These are phyloP conservation scores for Dinomys branickii DNA, from an alignment of 2,113 vertebrate genomes.

Conservation along the genomic window DNA sequence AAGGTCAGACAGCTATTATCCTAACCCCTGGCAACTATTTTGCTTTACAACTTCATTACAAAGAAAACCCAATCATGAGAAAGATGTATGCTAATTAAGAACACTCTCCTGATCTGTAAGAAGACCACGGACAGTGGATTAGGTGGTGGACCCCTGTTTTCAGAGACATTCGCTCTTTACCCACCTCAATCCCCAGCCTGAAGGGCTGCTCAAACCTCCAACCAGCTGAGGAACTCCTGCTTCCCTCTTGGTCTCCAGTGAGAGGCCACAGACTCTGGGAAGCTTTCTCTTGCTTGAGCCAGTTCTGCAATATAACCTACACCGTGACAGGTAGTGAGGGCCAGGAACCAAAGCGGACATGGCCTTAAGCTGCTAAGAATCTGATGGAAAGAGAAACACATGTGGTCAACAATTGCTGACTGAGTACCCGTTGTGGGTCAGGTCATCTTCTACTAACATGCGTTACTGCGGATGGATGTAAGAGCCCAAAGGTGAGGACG, in stretches of 20 bases:
- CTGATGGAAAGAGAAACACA: not conserved
- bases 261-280: not conserved
- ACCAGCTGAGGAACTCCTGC: not conserved
- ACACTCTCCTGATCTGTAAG: not conserved
- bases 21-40: conserved; percentile 54
- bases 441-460: not conserved
- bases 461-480: too few relatives aligned
- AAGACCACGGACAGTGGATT: not conserved
- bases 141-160: not conserved
- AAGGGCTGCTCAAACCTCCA: not conserved
- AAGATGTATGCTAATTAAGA: conserved; percentile 28
- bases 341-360: not conserved
- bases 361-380: not conserved
- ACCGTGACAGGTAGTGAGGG: not conserved
- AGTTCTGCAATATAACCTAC: not conserved
- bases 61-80: conserved; percentile 18
- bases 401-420: not conserved
- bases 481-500: not conserved
- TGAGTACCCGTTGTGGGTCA: not conserved
- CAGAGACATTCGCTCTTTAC: not conserved
- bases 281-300: not conserved
- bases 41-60: conserved; percentile 52
- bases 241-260: not conserved
- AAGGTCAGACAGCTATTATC: conserved; percentile 30
- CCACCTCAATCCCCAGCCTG: not conserved